Conservation (phyloP, 2,113 vertebrate genomes). For the Sakesphorus luctuosus region DNA sequence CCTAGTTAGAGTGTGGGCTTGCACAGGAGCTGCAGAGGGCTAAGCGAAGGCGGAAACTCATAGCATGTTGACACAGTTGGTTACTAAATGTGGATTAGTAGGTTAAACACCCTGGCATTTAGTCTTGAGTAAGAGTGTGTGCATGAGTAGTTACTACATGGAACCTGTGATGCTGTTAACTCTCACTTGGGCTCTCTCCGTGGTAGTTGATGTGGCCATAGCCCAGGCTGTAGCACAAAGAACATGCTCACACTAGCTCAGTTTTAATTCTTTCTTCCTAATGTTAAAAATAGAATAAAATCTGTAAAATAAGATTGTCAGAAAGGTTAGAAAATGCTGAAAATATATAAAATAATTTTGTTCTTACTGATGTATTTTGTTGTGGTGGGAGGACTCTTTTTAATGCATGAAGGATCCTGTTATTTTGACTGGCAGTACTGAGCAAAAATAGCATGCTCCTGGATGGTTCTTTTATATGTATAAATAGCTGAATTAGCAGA, state of each 20-base stretch:
- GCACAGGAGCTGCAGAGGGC: neutral
- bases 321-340: neutral
- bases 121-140: neutral
- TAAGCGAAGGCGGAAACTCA: neutral
- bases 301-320: neutral
- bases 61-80: neutral
- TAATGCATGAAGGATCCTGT: neutral
- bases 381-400: neutral
- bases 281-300: neutral
- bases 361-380: neutral
- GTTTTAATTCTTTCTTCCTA: neutral
- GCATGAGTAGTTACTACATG: neutral
- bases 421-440: neutral
- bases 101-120: neutral
- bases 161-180: neutral
- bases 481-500: neutral
- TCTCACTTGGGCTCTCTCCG: neutral
- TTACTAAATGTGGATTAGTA: slow-evolving; percentile 34
- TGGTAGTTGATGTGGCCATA: neutral
- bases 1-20: neutral
- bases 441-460: neutral
- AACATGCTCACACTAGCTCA: neutral
- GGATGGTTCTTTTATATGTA: neutral
- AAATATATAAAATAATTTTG: neutral
- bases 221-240: rapidly evolving